Evolutionary conservation across 2,888 invertebrate species (phyloP), one percentile per base, ranked within the genome.

Genomic region (Corbicula japonica): DNA sequence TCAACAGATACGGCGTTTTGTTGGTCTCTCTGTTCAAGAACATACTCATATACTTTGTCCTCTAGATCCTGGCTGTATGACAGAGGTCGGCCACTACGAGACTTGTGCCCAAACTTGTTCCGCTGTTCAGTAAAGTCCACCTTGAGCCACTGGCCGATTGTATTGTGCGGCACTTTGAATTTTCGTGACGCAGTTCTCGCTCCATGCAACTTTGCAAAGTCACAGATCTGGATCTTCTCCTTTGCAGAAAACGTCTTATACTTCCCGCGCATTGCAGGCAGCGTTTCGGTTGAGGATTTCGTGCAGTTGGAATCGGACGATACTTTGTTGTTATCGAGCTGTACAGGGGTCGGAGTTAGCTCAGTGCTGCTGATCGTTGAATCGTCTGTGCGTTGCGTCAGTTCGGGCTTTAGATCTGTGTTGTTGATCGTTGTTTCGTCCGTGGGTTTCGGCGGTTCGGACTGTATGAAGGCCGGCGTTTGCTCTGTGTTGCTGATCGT

Each of bases 1-100:
- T 70, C 68, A 5, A 70, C 38, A 3, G 76, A 58, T n/a, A 76
- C 65, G 12, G 76, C 41, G 0, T 48, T 34, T 32, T 76, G 70
- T 15, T 50, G n/a, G 23, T 76, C 65, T 15, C 71, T 44, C 23
- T 76, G 76, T 50, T 65, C 50, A 5, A 76, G 26, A 8, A 76
- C 62, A 32, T 23, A 61, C 4, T 44, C 8, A 2, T 46, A 38
- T 4, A 73, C 41, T 28, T 50, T 38, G 1, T 32, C 6, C 28
- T 74, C 79, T 15, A n/a, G n/a, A n/a, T n/a, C n/a, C n/a, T n/a
- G n/a, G n/a, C n/a, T n/a, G n/a, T n/a, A n/a, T n/a, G n/a, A 68
- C 8, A 71, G 38, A 1, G 76, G 76, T 30, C 77, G 34, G 6
- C 71, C 66, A n/a, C 26, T 30, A 21, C 32, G 58, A 10, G 30